Base-by-base conservation (phyloP, 2,113 vertebrate genomes). In the Perca flavescens region DNA sequence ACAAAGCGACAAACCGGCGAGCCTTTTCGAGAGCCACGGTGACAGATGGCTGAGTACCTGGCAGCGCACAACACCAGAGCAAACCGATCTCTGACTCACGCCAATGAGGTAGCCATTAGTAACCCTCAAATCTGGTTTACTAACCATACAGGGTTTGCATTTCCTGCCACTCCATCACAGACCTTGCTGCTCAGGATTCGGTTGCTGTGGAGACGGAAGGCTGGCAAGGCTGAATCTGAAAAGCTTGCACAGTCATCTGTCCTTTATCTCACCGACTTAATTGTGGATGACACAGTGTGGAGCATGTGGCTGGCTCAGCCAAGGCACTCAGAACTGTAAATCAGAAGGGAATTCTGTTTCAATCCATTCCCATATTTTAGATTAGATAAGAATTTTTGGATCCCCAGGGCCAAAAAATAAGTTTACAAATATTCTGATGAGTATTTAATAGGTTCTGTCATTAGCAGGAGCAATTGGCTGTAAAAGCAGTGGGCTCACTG, bases 31-130 rank as follows among this genome's bases (percentile, higher is more conserved):
- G 87, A 90, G 89, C 80, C 52, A n/a, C 47, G 6, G 87, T 50
- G 92, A 89, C 94, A 95, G 94, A 95, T 95, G 94, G 93, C 88
- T 22, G 85, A 77, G 67, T 88, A 84, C 91, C 79, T 86, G 85
- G 70, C 80, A 46, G 92, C 81, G 66, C 89, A 86, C 86, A 86
- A 93, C 94, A 94, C 94, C 94, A 94, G 92, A 92, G 85, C 89
- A 87, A 89, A 89, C 79, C 86, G 49, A 54, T 54, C 79, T 74
- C 71, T 95, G 95, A 95, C 94, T 95, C 94, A 95, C 87, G 43
- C 79, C 66, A 61, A 71, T 85, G 88, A 90, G 90, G 93, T 86
- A 82, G 87, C 89, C 89, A 86, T 91, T 82, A 92, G 83, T 79
- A 81, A 91, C 89, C 84, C 84, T 85, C 76, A 82, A 84, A 91